phyloP scores from a whole-genome alignment of 2,113 vertebrate species.

The human region GRCh38 chr20:44978501-44979000 shows the following conservation, averaged over 20 bases:
- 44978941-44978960: too few relatives aligned
- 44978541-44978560: constrained; percentile 98
- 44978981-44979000: too few relatives aligned
- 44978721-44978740: constrained; percentile 8
- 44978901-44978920: too few relatives aligned
- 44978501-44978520: constrained; percentile 98
- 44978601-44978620: not conserved
- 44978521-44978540: constrained; percentile 98
- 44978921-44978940: too few relatives aligned
- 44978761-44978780: constrained; percentile 26
- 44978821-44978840: too few relatives aligned
- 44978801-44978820: not conserved
- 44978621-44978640: constrained; percentile 24
- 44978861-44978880: too few relatives aligned
- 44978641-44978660: constrained; percentile 64
- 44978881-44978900: too few relatives aligned
- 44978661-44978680: constrained; percentile 71
- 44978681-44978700: not conserved
- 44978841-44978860: too few relatives aligned
- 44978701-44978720: not conserved
- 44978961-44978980: too few relatives aligned
- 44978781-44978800: not conserved
- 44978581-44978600: not conserved
- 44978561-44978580: constrained; percentile 94
- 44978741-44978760: not conserved